Conservation (phyloP, 2,797 vertebrate genomes). For the Botia kubotai region DNA sequence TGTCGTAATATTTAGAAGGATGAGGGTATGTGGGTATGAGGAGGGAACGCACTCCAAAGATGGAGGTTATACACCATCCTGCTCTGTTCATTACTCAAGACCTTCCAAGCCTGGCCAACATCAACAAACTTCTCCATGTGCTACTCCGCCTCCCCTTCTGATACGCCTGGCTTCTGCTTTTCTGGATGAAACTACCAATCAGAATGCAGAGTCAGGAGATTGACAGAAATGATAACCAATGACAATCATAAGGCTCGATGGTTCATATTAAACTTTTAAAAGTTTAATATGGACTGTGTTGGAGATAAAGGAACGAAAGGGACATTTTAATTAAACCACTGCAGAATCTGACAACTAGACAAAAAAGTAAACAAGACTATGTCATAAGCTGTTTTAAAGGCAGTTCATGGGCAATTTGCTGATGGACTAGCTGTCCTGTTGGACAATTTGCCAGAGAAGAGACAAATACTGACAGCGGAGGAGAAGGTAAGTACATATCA, state of each 20-base stretch:
- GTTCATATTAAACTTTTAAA: background rate
- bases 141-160: conserved; percentile 74
- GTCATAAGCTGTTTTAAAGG: conserved; percentile 70
- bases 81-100: conserved; percentile 85
- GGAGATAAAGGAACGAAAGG: background rate
- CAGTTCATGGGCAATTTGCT: conserved; percentile 82
- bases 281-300: background rate
- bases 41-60: conserved; percentile 79
- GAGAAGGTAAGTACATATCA: conserved; percentile 43
- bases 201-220: conserved; percentile 55
- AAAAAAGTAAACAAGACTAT: conserved; percentile 40
- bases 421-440: conserved; percentile 72
- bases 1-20: background rate
- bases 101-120: conserved; percentile 87
- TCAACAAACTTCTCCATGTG: conserved; percentile 83
- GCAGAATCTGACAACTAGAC: background rate
- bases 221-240: conserved; percentile 60
- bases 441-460: conserved; percentile 75
- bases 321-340: background rate
- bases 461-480: conserved; percentile 68
- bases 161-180: conserved; percentile 79
- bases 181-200: conserved; percentile 87
- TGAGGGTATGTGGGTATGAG: background rate
- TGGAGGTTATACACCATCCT: conserved; percentile 86
- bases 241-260: background rate